These are phyloP conservation scores for Varanus komodoensis DNA, from an alignment of 2,113 vertebrate genomes.

Conservation along the genomic window DNA sequence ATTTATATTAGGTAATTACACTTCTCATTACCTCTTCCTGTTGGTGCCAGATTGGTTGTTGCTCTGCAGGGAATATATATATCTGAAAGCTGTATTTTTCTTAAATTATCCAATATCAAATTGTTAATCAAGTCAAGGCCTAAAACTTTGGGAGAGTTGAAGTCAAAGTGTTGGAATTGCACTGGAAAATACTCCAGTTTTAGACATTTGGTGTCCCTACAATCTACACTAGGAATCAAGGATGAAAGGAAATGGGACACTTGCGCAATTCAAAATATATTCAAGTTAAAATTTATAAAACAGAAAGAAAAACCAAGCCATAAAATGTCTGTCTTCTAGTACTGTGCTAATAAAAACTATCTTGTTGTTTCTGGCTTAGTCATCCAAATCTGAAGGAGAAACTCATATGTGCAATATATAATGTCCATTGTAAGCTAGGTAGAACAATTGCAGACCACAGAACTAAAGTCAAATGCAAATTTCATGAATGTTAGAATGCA, in stretches of 20 bases:
- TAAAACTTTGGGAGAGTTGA: conserved; percentile 21
- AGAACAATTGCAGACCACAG: conserved; percentile 27
- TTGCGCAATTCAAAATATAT: conserved; percentile 13
- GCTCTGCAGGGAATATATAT: conserved; percentile 56
- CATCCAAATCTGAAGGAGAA: not conserved
- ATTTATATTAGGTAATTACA: conserved; percentile 71
- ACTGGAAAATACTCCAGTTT: conserved; percentile 2
- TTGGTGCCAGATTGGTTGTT: conserved; percentile 61
- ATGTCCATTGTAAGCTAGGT: conserved; percentile 20
- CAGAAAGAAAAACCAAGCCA: conserved; percentile 1
- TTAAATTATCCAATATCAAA: conserved; percentile 49
- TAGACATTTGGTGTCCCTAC: conserved; percentile 9
- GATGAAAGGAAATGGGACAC: not conserved
- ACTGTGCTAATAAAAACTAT: not conserved
- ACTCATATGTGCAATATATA: conserved; percentile 18
- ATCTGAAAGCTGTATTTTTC: conserved; percentile 58
- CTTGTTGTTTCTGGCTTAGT: conserved; percentile 12
- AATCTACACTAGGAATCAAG: conserved; percentile 9
- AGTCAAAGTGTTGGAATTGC: conserved; percentile 16
- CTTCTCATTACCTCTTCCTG: conserved; percentile 66
- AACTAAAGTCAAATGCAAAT: conserved; percentile 8
- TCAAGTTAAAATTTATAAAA: conserved; percentile 12
- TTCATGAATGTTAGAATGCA: conserved; percentile 7
- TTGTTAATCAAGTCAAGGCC: conserved; percentile 56
- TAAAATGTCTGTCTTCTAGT: conserved; percentile 9